Evolutionary conservation across 2,113 vertebrate genomes (phyloP).

Genomic region (Oryctolagus cuniculus): DNA sequence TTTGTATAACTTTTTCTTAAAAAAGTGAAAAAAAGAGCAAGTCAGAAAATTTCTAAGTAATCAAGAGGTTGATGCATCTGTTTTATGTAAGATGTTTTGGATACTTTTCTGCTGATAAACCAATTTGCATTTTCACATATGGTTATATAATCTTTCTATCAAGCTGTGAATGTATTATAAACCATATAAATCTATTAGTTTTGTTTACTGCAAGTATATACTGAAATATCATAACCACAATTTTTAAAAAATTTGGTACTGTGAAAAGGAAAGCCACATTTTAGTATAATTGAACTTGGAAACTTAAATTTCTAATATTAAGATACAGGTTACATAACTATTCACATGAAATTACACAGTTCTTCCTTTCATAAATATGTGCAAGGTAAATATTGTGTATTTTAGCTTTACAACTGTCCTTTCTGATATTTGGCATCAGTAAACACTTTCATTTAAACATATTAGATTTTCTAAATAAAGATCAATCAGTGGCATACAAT

Average conservation of each 20-base stretch:
- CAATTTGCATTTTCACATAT: too few relatives aligned
- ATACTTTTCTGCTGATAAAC: too few relatives aligned
- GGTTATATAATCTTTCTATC: too few relatives aligned
- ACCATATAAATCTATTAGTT: not conserved
- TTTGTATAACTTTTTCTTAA: too few relatives aligned
- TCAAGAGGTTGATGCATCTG: too few relatives aligned
- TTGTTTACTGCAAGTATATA: not conserved
- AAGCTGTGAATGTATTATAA: not conserved
- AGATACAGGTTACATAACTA: slow-evolving; percentile 49
- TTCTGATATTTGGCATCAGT: not conserved
- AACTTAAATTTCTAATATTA: slow-evolving; percentile 70
- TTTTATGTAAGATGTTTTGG: too few relatives aligned
- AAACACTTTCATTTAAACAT: slow-evolving; percentile 35
- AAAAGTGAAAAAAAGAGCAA: too few relatives aligned
- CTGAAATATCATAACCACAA: not conserved
- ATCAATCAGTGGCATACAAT: not conserved
- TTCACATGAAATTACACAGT: slow-evolving; percentile 57
- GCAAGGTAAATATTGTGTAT: slow-evolving; percentile 75
- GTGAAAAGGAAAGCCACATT: slow-evolving; percentile 52
- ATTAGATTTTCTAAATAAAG: not conserved
- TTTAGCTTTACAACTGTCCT: slow-evolving; percentile 24
- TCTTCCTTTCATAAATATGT: slow-evolving; percentile 70
- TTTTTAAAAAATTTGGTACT: not conserved
- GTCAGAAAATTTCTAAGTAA: too few relatives aligned
- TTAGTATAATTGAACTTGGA: slow-evolving; percentile 63